A percentile compares a stretch with the other conserved stretches of the same genome.
Evolutionary conservation across 2,888 invertebrate species (phyloP).

Genomic region (Agonopterix subpropinquella): DNA sequence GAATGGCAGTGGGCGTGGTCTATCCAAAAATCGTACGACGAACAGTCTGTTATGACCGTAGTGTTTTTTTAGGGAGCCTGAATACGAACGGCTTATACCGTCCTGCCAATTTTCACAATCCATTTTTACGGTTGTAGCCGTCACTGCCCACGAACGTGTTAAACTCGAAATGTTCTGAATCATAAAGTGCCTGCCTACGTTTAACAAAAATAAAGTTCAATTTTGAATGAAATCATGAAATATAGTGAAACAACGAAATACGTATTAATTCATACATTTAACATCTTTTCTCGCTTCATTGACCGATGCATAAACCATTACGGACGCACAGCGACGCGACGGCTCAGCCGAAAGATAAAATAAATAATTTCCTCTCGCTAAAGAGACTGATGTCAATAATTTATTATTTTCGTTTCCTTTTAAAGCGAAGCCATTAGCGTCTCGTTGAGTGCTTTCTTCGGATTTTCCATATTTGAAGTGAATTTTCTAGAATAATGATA

Average conservation of each 20-base stretch:
- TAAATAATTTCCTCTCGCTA: conserved; percentile 47
- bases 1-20: too few relatives aligned
- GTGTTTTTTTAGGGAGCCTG: too few relatives aligned
- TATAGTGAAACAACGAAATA: not conserved
- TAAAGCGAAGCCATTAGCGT: conserved; percentile 60
- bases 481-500: conserved; percentile 44
- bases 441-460: conserved; percentile 49
- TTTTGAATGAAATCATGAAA: too few relatives aligned
- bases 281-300: conserved; percentile 52
- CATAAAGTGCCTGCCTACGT: too few relatives aligned
- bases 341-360: conserved; percentile 30
- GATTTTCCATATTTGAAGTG: conserved; percentile 43
- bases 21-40: too few relatives aligned
- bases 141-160: too few relatives aligned
- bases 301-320: conserved; percentile 47
- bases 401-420: conserved; percentile 66
- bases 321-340: conserved; percentile 20
- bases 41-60: too few relatives aligned
- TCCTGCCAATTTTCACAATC: too few relatives aligned
- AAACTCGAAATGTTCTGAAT: too few relatives aligned
- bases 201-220: too few relatives aligned
- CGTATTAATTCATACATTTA: conserved; percentile 36
- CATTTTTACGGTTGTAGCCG: too few relatives aligned
- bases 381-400: conserved; percentile 62
- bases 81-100: too few relatives aligned